Conservation (phyloP, 1,140 invertebrate genomes). For the Steinernema feltiae region DNA sequence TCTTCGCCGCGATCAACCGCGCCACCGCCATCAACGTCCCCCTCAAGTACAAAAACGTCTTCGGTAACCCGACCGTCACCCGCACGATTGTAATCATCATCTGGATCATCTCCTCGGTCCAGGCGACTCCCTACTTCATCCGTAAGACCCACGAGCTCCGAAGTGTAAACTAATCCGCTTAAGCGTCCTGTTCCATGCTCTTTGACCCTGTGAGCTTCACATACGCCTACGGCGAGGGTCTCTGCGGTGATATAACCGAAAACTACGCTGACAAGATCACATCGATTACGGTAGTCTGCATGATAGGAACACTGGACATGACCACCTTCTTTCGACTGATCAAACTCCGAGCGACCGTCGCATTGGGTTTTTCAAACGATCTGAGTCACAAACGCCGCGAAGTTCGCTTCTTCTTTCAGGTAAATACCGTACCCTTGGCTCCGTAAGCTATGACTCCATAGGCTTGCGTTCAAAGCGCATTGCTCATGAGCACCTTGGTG, state of each 20-base stretch:
- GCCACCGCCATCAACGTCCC: neutral
- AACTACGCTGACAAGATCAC: no score
- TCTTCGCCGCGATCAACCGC: neutral
- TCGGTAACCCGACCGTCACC: neutral
- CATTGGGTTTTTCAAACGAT: neutral
- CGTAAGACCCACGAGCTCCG: neutral
- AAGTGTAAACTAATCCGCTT: neutral
- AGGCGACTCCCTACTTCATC: neutral
- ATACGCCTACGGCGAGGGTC: no score
- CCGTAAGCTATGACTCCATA: neutral
- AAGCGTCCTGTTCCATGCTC: neutral
- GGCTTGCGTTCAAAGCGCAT: neutral
- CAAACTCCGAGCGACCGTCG: neutral
- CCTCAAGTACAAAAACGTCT: neutral
- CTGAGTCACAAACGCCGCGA: no score
- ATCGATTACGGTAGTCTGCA: neutral
- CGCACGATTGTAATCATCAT: neutral
- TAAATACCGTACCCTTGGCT: neutral
- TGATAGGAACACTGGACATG: neutral
- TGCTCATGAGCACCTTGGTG: neutral
- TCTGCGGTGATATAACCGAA: no score
- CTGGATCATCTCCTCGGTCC: neutral
- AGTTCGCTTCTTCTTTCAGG: neutral
- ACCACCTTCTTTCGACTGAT: neutral
- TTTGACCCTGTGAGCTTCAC: neutral